These are phyloP conservation scores for Pegea sp. DNA, from an alignment of 23 tunicate species.

Conservation along the genomic window DNA sequence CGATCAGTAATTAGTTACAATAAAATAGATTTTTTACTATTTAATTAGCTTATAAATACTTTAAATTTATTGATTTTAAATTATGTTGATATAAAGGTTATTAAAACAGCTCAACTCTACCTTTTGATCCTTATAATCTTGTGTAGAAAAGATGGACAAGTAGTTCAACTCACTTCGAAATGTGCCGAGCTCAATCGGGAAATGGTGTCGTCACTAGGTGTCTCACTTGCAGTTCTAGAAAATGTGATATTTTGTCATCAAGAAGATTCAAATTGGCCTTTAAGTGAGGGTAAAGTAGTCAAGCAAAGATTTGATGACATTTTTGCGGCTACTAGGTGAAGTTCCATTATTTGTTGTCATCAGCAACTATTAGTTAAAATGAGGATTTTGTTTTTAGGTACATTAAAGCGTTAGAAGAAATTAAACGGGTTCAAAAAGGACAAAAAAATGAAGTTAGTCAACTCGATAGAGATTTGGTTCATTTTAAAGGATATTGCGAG, in stretches of 20 bases:
- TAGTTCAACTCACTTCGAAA: conserved; percentile 38
- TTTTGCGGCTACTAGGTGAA: conserved; percentile 86
- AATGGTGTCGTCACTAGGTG: conserved; percentile 61
- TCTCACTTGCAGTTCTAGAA: conserved; percentile 59
- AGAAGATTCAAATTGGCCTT: conserved; percentile 91
- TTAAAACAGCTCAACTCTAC: no score
- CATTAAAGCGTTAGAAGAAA: conserved; percentile 70
- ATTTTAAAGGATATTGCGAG: conserved; percentile 1
- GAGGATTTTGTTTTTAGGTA: conserved; percentile 24
- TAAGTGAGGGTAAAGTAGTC: conserved; percentile 59
- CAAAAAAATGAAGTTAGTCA: conserved; percentile 12
- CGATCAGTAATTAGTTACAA: no score
- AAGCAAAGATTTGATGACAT: conserved; percentile 78
- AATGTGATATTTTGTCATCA: conserved; percentile 88
- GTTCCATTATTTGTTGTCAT: no score
- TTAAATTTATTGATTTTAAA: no score
- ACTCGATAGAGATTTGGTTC: neutral
- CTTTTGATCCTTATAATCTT: no score
- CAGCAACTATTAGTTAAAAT: no score
- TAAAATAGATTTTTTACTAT: no score
- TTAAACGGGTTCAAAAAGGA: conserved; percentile 28
- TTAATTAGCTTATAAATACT: no score
- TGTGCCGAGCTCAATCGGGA: conserved; percentile 58
- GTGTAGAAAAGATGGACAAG: conserved; percentile 40
- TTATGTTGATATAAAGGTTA: no score